These are phyloP conservation scores for Neogale vison DNA, from an alignment of 2,113 vertebrate genomes.

Conservation along the genomic window DNA sequence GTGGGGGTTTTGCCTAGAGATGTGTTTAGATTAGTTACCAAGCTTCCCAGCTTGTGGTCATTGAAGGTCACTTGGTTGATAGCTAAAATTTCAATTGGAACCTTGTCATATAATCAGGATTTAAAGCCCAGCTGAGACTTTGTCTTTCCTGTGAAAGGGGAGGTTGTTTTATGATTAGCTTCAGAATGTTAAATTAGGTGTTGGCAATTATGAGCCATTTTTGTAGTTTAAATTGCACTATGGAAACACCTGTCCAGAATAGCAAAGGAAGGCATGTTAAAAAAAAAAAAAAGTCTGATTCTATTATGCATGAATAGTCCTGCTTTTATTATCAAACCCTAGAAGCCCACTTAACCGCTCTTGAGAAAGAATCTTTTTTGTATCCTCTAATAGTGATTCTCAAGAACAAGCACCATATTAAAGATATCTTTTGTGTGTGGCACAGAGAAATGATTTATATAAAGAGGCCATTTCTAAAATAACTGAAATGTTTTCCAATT, in stretches of 20 bases:
- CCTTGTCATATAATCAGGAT: constrained; percentile 83
- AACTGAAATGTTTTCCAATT: constrained; percentile 52
- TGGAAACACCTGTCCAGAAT: constrained; percentile 82
- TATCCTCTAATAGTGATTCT: constrained; percentile 63
- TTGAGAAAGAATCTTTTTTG: constrained; percentile 76
- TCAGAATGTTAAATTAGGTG: constrained; percentile 85
- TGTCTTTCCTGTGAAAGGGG: constrained; percentile 80
- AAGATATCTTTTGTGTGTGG: constrained; percentile 68
- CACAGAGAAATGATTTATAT: constrained; percentile 21
- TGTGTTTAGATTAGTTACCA: constrained; percentile 84
- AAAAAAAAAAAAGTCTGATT: constrained; percentile 74
- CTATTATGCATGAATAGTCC: constrained; percentile 78
- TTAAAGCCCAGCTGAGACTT: constrained; percentile 81
- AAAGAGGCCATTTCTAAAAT: constrained; percentile 22
- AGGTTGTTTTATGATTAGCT: constrained; percentile 85
- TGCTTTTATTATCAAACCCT: constrained; percentile 76
- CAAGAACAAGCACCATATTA: constrained; percentile 74
- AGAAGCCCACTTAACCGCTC: constrained; percentile 79
- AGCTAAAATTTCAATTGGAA: constrained; percentile 84
- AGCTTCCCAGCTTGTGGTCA: constrained; percentile 79
- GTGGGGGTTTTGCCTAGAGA: constrained; percentile 75
- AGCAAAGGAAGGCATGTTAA: constrained; percentile 70
- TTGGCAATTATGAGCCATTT: constrained; percentile 82
- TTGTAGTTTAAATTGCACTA: constrained; percentile 81
- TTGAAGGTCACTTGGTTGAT: constrained; percentile 84